Conservation (phyloP, 2,888 invertebrate species). For the Panopea generosa region DNA sequence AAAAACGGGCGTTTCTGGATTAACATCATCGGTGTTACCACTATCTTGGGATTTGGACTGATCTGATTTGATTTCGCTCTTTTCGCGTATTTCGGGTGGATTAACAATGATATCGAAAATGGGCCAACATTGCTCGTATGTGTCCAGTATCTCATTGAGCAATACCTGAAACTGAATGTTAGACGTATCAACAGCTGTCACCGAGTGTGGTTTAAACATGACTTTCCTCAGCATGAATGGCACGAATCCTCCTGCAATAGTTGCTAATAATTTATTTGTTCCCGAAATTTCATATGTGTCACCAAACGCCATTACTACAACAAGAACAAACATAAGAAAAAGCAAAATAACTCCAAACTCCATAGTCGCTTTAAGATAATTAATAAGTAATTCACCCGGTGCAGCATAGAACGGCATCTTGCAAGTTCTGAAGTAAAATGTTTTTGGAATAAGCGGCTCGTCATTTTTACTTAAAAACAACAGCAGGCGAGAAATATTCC, state of each 20-base stretch:
- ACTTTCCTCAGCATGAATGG: constrained; percentile 64
- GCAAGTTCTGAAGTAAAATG: constrained; percentile 63
- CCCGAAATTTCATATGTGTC: constrained; percentile 65
- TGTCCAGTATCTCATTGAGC: constrained; percentile 41
- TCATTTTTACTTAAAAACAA: constrained; percentile 61
- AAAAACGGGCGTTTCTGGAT: not conserved
- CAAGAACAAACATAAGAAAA: constrained; percentile 64
- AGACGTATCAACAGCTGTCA: constrained; percentile 36
- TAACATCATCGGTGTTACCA: not conserved
- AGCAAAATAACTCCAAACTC: constrained; percentile 53
- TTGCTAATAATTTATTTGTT: constrained; percentile 61
- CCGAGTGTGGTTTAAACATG: constrained; percentile 48
- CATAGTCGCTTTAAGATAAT: constrained; percentile 48
- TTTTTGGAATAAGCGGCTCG: constrained; percentile 56
- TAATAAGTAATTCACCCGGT: constrained; percentile 57
- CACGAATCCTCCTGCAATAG: constrained; percentile 65
- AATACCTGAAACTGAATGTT: constrained; percentile 55
- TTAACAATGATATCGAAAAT: constrained; percentile 52
- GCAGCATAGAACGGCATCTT: constrained; percentile 60
- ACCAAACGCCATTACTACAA: constrained; percentile 67
- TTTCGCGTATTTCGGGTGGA: not conserved
- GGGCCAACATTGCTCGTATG: constrained; percentile 54
- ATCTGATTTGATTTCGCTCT: not conserved
- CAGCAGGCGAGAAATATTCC: constrained; percentile 49
- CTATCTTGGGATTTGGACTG: not conserved